Evolutionary conservation across 2,113 vertebrate species (phyloP), one percentile per base, ranked within the genome.

Genomic region (Dasyornis broadbenti): DNA sequence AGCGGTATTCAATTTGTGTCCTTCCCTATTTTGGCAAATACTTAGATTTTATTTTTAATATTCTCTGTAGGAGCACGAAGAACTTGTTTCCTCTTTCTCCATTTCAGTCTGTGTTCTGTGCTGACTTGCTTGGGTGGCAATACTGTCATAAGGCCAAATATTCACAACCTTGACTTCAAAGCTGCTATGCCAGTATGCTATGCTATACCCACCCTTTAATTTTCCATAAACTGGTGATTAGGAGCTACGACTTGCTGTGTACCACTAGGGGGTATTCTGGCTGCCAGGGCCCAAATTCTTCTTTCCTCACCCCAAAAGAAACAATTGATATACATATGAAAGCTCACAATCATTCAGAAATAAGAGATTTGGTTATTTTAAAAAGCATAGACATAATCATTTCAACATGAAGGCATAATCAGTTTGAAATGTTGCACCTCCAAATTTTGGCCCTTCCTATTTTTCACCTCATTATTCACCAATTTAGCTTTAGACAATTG

Each of bases 201-300:
- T n/a, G n/a, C n/a, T n/a, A n/a, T 76, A 86, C 66, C 37, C 73
- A 78, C 52, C 49, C 71, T 21, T 91, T 63, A 65, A 53, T 73
- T 71, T 89, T 71, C 64, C 79, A 73, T 44, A 3, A 89, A 47
- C n/a, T 33, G 35, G 20, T 77, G 83, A 73, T 45, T 15, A 53
- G n/a, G 33, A 92, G 80, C 78, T 57, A 37, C 35, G 22, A 92
- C 75, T 86, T 23, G 52, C 57, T 52, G n/a, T 21, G 31, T 4
- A 89, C 94, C 97, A 96, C 97, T 97, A 98, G 97, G 87, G 97
- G 97, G 97, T 95, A 64, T 95, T 96, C 94, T 44, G 72, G 92
- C 88, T 77, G 75, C 86, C 72, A 91, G 72, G 90, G 95, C 47
- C 45, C 49, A 89, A 73, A 78, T 63, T 42, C 63, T 68, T 21